Percentiles rank a stretch among this genome's conserved stretches.
These are phyloP conservation scores for Drosophila rubida DNA, from an alignment of 2,888 invertebrate genomes.

Conservation along the genomic window DNA sequence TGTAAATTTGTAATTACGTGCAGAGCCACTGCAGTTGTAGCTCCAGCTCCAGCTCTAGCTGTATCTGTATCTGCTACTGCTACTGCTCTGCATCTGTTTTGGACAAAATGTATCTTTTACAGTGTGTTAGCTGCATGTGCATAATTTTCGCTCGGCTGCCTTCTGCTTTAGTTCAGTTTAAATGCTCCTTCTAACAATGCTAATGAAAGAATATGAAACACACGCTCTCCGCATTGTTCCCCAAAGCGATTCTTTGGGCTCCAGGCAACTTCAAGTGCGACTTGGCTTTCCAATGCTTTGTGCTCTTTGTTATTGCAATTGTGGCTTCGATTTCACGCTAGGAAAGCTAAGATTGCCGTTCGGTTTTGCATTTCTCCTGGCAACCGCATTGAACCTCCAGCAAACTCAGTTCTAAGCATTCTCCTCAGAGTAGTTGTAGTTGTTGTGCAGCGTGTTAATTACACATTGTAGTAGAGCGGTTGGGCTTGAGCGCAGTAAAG, in stretches of 20 bases:
- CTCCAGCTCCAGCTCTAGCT: no score
- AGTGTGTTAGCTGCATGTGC: slow-evolving; percentile 48
- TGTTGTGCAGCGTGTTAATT: slow-evolving; percentile 67
- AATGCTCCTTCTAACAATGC: slow-evolving; percentile 26
- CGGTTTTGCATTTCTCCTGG: slow-evolving; percentile 53
- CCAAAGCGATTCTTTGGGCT: slow-evolving; percentile 28
- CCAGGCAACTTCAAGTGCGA: slow-evolving; percentile 4
- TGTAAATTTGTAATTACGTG: slow-evolving; percentile 69
- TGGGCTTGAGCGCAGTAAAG: slow-evolving; percentile 12
- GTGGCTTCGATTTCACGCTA: slow-evolving; percentile 70
- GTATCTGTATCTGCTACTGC: slow-evolving; percentile 2
- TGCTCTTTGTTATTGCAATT: slow-evolving; percentile 34
- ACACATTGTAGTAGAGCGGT: slow-evolving; percentile 40
- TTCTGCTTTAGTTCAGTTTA: slow-evolving; percentile 26
- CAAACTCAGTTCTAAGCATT: slow-evolving; percentile 64
- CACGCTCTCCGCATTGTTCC: slow-evolving; percentile 13
- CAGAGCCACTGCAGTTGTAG: slow-evolving; percentile 19
- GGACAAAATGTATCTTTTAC: slow-evolving; percentile 45
- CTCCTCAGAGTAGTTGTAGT: slow-evolving; percentile 30
- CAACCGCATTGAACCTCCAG: slow-evolving; percentile 64
- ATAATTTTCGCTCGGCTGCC: slow-evolving; percentile 71
- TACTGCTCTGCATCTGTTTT: slow-evolving; percentile 30
- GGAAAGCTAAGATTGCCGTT: slow-evolving; percentile 53
- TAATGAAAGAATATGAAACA: slow-evolving; percentile 35
- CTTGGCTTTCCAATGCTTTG: not conserved